Conservation (phyloP, 2,888 invertebrate genomes). For the Osmoderma eremita region DNA sequence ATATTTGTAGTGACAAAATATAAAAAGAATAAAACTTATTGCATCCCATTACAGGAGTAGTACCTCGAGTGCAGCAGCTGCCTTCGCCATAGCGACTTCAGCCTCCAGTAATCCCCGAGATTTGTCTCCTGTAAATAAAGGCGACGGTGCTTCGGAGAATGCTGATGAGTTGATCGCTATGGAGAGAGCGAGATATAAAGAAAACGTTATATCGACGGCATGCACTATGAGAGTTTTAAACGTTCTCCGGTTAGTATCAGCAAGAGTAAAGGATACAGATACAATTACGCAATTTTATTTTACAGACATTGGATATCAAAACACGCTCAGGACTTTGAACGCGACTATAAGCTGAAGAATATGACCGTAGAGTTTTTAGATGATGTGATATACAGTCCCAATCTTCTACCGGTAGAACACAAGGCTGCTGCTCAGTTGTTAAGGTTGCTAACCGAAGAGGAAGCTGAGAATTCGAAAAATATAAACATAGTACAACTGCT, state of each 20-base stretch:
- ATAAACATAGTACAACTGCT: constrained; percentile 63
- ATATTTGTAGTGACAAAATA: too few relatives aligned
- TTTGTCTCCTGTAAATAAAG: constrained; percentile 62
- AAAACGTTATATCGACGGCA: constrained; percentile 89
- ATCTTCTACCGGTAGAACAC: constrained; percentile 86
- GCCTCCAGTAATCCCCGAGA: constrained; percentile 86
- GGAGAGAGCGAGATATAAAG: constrained; percentile 70
- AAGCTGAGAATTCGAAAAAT: constrained; percentile 64
- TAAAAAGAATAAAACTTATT: background rate
- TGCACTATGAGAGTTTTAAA: constrained; percentile 93
- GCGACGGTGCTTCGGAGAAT: constrained; percentile 53
- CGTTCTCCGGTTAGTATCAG: constrained; percentile 76
- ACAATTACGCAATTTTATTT: too few relatives aligned
- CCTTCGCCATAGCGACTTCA: constrained; percentile 91
- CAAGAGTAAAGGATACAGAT: too few relatives aligned
- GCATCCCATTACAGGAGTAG: constrained; percentile 72
- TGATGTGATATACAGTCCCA: constrained; percentile 85
- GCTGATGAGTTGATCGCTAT: constrained; percentile 57
- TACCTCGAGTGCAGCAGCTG: constrained; percentile 86
- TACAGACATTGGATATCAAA: constrained; percentile 89
- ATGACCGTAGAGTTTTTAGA: constrained; percentile 87
- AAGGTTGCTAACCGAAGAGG: constrained; percentile 80
- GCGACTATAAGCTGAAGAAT: constrained; percentile 76
- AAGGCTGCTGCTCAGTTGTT: constrained; percentile 87
- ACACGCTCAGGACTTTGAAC: constrained; percentile 89